phyloP scores from a whole-genome alignment of 2,888 invertebrate species.

The Choristoneura rosaceana region DNA sequence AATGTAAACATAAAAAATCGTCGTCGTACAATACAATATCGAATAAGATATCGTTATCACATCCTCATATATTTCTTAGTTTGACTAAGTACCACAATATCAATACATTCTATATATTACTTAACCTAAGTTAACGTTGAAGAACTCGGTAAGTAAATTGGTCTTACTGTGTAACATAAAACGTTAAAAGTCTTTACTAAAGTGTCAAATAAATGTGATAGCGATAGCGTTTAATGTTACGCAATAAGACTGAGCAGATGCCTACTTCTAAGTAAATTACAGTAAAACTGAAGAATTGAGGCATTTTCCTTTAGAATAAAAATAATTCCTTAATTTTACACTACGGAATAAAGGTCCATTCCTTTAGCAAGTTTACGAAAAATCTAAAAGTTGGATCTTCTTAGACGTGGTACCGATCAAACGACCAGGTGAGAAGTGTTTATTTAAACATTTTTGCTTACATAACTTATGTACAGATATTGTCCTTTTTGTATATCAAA shows the following conservation, averaged over 20 bases:
- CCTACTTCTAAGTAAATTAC: slow-evolving; percentile 15
- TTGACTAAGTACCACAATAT: slow-evolving; percentile 63
- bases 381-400: slow-evolving; percentile 37
- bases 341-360: slow-evolving; percentile 21
- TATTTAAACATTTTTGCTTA: not conserved
- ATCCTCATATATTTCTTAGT: slow-evolving; percentile 57
- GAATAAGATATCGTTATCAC: slow-evolving; percentile 55
- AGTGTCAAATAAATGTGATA: slow-evolving; percentile 19
- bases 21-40: slow-evolving; percentile 31
- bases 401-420: slow-evolving; percentile 15
- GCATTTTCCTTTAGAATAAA: not conserved
- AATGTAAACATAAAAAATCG: slow-evolving; percentile 35
- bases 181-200: slow-evolving; percentile 11
- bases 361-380: slow-evolving; percentile 22
- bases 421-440: slow-evolving; percentile 8
- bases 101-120: slow-evolving; percentile 47
- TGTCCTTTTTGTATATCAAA: slow-evolving; percentile 21
- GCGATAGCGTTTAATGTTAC: slow-evolving; percentile 14
- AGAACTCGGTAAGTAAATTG: slow-evolving; percentile 48
- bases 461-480: slow-evolving; percentile 25
- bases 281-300: slow-evolving; percentile 27
- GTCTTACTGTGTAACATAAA: slow-evolving; percentile 13
- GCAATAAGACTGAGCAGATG: slow-evolving; percentile 13
- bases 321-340: slow-evolving; percentile 15
- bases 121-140: slow-evolving; percentile 49